Conservation (phyloP, 2,113 vertebrate genomes). For the Seriola quinqueradiata region DNA sequence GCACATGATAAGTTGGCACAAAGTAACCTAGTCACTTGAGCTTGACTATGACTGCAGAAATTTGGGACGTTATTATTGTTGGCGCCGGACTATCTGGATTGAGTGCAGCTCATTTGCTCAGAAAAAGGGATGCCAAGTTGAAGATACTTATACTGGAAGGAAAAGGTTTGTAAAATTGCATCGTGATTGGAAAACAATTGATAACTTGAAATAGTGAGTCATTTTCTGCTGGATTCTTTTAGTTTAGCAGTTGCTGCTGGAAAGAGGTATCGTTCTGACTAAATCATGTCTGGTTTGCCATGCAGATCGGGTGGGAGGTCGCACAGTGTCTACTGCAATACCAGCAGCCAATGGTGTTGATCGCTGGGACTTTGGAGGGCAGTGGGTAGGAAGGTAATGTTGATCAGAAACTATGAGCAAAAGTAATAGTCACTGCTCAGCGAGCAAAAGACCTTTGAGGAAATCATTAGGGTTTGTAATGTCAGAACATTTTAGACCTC, state of each 20-base stretch:
- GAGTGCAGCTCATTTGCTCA: conserved; percentile 76
- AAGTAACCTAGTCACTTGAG: not conserved
- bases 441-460: not conserved
- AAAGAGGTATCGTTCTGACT: not conserved
- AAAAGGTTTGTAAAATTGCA: conserved; percentile 74
- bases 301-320: conserved; percentile 83
- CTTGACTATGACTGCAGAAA: conserved; percentile 69
- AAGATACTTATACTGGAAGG: conserved; percentile 81
- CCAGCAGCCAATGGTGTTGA: conserved; percentile 77
- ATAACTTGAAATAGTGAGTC: not conserved
- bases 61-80: conserved; percentile 82
- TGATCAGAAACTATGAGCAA: not conserved
- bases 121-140: conserved; percentile 66
- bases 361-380: conserved; percentile 83
- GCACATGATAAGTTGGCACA: conserved; percentile 10
- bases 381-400: conserved; percentile 85
- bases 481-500: no score
- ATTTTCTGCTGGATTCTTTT: not conserved
- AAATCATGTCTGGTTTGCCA: conserved; percentile 1
- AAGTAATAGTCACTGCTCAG: no score
- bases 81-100: conserved; percentile 84
- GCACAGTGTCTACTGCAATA: conserved; percentile 74
- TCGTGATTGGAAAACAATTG: not conserved
- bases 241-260: not conserved
- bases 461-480: not conserved